Base-by-base conservation (phyloP, 2,797 vertebrate genomes). In the Cacajao melanocephalus region DNA sequence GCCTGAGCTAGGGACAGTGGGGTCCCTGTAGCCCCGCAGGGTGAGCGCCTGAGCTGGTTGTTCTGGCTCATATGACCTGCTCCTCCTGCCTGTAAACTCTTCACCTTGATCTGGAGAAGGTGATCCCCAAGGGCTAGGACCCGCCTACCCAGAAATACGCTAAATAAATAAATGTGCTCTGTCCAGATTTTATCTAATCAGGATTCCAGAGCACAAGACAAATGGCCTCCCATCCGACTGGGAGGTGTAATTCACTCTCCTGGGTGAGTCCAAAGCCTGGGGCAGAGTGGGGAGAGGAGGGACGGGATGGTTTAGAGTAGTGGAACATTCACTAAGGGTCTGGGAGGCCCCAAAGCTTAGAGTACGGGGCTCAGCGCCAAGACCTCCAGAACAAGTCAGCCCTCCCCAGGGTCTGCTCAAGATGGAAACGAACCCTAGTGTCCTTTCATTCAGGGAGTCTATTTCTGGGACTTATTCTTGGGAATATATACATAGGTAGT, bases 191-290 rank as follows among this genome's bases (percentile, higher is more conserved):
- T 97, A 97, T 95, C 97, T 97, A 81, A 84, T 90, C 81, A 58
- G 97, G 93, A 98, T 97, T 97, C 95, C 96, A 96, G 92, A 95
- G 83, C 94, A 90, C 79, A 97, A 97, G 98, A 98, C 93, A 96
- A 96, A 98, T 79, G 96, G 93, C 92, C 83, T 95, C 90, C 5
- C 78, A 93, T 92, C 90, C 48, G 14, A 72, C 87, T 64, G 50
- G 75, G 96, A 97, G 88, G 44, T 93, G 48, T 90, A 93, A 96
- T 96, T 97, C 97, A 96, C 96, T 95, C 82, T 93, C 80, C 61
- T 2, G 9, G 46, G 85, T 44, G 86, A 84, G 76, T 79, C 10
- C 33, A n/a, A 79, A 95, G 94, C 94, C 67, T 41, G 88, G 90
- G 80, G 72, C 0, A 4, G 46, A n/a, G 44, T 36, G 17, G 41